A percentile compares a stretch with the other conserved stretches of the same genome.
Evolutionary conservation across 2,888 invertebrate genomes (phyloP).

Genomic region (Octodonta nipae): DNA sequence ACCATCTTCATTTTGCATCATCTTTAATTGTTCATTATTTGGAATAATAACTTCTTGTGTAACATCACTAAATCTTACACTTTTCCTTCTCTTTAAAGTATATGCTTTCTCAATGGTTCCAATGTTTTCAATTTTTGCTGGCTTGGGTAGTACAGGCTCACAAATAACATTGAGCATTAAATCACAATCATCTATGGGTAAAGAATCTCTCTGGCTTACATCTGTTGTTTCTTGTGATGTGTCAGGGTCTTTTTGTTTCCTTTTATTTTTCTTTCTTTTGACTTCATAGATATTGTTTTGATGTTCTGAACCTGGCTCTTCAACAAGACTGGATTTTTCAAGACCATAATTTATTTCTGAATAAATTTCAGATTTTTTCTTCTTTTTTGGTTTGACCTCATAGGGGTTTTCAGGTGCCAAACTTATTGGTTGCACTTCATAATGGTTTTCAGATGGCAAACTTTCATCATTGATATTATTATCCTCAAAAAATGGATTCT

Average conservation of each 20-base stretch:
- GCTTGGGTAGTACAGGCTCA: slow-evolving; percentile 15
- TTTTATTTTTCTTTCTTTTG: slow-evolving; percentile 6
- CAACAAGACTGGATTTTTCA: too few relatives aligned
- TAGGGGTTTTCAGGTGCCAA: background rate
- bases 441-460: too few relatives aligned
- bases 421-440: too few relatives aligned
- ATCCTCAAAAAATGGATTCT: background rate
- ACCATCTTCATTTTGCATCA: slow-evolving; percentile 9
- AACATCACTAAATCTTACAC: slow-evolving; percentile 25
- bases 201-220: background rate
- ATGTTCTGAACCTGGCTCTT: too few relatives aligned
- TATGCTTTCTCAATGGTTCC: slow-evolving; percentile 7
- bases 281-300: too few relatives aligned
- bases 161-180: slow-evolving; percentile 22
- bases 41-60: slow-evolving; percentile 27
- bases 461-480: too few relatives aligned
- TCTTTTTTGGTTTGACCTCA: slow-evolving; percentile 8
- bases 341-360: too few relatives aligned
- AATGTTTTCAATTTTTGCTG: slow-evolving; percentile 3
- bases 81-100: slow-evolving; percentile 15
- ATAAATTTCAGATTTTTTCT: too few relatives aligned
- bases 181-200: slow-evolving; percentile 13
- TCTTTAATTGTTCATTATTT: slow-evolving; percentile 19
- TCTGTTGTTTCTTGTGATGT: background rate
- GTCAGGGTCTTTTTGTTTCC: background rate